Percentiles rank a stretch among this genome's conserved stretches.
Conservation (phyloP, 2,888 invertebrate genomes). For the Phaonia tiefii region DNA sequence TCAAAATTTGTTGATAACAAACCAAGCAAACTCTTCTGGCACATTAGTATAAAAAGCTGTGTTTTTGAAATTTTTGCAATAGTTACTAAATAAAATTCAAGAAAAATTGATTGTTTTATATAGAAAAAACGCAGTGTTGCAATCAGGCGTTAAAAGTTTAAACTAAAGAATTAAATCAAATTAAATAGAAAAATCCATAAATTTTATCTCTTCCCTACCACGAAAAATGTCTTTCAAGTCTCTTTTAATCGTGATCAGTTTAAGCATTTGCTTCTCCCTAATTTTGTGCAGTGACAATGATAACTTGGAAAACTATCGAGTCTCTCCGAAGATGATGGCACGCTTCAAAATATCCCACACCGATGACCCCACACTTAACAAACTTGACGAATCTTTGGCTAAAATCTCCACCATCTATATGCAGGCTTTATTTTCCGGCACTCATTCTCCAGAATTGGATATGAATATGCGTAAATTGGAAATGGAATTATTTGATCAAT, state of each 20-base stretch:
- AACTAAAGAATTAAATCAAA: neutral
- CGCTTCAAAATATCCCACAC: constrained; percentile 67
- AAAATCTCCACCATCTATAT: constrained; percentile 74
- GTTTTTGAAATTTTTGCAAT: constrained; percentile 26
- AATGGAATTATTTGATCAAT: constrained; percentile 73
- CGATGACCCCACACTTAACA: constrained; percentile 70
- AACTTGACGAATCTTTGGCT: constrained; percentile 72
- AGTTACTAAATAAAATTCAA: constrained; percentile 51
- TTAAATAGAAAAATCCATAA: constrained; percentile 16
- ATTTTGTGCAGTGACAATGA: constrained; percentile 36
- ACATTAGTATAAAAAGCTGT: constrained; percentile 51
- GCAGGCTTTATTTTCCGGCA: constrained; percentile 75
- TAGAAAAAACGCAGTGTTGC: constrained; percentile 23
- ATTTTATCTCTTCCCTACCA: neutral
- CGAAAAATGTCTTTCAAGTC: constrained; percentile 46
- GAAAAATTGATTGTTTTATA: constrained; percentile 43
- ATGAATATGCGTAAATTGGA: constrained; percentile 72
- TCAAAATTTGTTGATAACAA: constrained; percentile 46
- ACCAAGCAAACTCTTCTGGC: neutral
- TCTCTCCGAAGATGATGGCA: constrained; percentile 71
- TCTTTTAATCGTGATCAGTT: constrained; percentile 12
- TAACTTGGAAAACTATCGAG: constrained; percentile 64
- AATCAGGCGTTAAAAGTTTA: constrained; percentile 54
- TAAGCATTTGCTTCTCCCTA: constrained; percentile 31
- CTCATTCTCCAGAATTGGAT: constrained; percentile 74